Conservation (phyloP, 2,888 invertebrate species). For the Endomychus coccineus region DNA sequence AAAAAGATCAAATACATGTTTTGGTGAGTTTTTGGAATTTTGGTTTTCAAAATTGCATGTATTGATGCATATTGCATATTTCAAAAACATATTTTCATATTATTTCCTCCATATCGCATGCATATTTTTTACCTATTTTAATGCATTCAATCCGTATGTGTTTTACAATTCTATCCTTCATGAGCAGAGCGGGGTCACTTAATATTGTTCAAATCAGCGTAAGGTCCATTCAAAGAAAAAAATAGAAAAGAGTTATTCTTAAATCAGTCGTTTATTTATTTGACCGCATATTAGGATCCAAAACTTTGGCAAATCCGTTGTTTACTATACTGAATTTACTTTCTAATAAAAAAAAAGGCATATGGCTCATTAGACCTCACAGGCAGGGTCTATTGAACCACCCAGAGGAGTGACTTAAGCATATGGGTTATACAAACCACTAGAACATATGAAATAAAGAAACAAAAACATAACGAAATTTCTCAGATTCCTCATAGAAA, state of each 20-base stretch:
- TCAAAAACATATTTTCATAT: too few relatives aligned
- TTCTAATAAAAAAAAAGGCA: neutral
- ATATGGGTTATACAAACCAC: neutral
- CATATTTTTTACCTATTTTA: too few relatives aligned
- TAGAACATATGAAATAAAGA: slow-evolving; percentile 2
- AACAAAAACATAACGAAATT: slow-evolving; percentile 1
- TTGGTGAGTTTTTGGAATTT: too few relatives aligned
- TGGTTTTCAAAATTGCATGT: too few relatives aligned
- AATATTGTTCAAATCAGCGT: slow-evolving; percentile 4
- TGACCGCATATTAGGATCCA: slow-evolving; percentile 1
- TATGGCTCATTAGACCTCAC: slow-evolving; percentile 1
- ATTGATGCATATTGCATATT: too few relatives aligned
- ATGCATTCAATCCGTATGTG: too few relatives aligned
- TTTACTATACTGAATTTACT: slow-evolving; percentile 1
- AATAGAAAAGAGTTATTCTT: slow-evolving; percentile 1
- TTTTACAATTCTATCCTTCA: too few relatives aligned
- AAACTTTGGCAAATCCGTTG: slow-evolving; percentile 1
- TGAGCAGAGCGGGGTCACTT: slow-evolving; percentile 4
- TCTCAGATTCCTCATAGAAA: slow-evolving; percentile 4
- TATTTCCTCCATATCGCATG: too few relatives aligned
- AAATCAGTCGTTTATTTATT: slow-evolving; percentile 1
- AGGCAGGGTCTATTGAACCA: slow-evolving; percentile 1
- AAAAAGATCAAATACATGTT: too few relatives aligned
- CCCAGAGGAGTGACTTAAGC: slow-evolving; percentile 1
- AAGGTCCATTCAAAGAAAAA: slow-evolving; percentile 2